Percentiles rank a stretch among this genome's conserved stretches.
Evolutionary conservation across 2,113 vertebrate species (phyloP).

Genomic region (Notarius quadriscutis): DNA sequence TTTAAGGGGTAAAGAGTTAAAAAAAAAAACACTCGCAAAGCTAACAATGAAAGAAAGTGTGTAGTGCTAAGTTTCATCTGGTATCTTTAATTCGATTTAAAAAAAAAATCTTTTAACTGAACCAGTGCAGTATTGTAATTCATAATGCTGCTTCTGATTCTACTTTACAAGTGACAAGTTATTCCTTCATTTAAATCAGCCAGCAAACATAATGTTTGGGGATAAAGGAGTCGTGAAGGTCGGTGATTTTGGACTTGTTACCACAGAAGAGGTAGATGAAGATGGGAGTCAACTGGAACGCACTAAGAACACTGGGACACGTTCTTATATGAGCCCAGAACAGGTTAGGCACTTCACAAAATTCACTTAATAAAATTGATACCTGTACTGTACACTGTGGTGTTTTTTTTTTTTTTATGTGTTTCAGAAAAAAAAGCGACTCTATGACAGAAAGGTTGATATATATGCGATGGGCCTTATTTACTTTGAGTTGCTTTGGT

Average conservation of each 20-base stretch:
- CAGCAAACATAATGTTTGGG: slow-evolving; percentile 84
- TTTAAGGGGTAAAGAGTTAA: no score
- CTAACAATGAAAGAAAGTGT: neutral
- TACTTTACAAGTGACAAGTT: neutral
- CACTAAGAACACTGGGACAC: slow-evolving; percentile 61
- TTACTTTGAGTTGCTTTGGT: slow-evolving; percentile 79
- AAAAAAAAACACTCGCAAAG: neutral
- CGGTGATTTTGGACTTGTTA: slow-evolving; percentile 87
- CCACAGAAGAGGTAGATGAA: slow-evolving; percentile 48
- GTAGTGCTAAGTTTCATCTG: neutral
- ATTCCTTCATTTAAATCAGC: slow-evolving; percentile 66
- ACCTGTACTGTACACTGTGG: neutral
- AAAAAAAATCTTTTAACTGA: neutral
- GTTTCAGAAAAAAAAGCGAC: neutral
- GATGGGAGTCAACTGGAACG: slow-evolving; percentile 57
- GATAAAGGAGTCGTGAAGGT: slow-evolving; percentile 76
- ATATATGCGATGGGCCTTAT: slow-evolving; percentile 86
- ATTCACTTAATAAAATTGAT: neutral
- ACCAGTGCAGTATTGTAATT: neutral
- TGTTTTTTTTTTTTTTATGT: neutral
- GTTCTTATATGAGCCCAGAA: slow-evolving; percentile 72
- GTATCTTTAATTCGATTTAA: neutral
- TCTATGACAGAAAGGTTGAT: slow-evolving; percentile 81
- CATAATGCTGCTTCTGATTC: neutral
- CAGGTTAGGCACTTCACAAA: slow-evolving; percentile 58